Evolutionary conservation across 2,888 invertebrate species (phyloP).

Genomic region (Scaptomyza parva): DNA sequence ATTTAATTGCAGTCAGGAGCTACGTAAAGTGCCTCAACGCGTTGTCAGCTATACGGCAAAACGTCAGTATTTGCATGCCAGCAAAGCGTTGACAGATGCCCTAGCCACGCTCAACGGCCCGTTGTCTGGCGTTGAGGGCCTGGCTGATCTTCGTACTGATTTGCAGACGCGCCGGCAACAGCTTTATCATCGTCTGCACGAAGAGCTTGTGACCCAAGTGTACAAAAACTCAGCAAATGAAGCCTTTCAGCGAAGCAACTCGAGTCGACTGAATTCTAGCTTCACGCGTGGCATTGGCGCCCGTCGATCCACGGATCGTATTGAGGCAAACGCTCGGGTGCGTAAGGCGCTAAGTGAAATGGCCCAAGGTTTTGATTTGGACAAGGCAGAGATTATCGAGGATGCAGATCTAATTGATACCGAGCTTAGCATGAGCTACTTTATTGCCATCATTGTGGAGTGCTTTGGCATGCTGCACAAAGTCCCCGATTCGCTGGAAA

Average conservation of each 20-base stretch:
- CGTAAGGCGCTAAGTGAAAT: constrained; percentile 87
- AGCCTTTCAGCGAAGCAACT: constrained; percentile 87
- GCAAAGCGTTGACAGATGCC: constrained; percentile 91
- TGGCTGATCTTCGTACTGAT: constrained; percentile 91
- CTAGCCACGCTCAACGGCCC: constrained; percentile 89
- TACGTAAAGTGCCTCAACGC: constrained; percentile 90
- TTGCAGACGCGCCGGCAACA: constrained; percentile 88
- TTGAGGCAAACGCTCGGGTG: constrained; percentile 85
- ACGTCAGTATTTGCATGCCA: constrained; percentile 94
- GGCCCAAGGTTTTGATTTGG: constrained; percentile 83
- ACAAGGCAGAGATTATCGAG: constrained; percentile 86
- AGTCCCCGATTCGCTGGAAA: constrained; percentile 93
- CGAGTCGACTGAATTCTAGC: constrained; percentile 86
- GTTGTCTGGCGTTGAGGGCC: constrained; percentile 92
- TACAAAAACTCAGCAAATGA: constrained; percentile 88
- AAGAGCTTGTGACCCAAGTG: constrained; percentile 90
- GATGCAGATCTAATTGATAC: constrained; percentile 87
- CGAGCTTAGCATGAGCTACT: constrained; percentile 88
- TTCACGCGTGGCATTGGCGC: constrained; percentile 87
- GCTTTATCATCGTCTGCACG: constrained; percentile 88
- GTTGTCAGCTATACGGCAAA: constrained; percentile 88
- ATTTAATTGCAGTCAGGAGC: constrained; percentile 87
- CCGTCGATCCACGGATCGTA: constrained; percentile 87
- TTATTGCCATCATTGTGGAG: constrained; percentile 92
- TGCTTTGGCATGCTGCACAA: constrained; percentile 93